A percentile compares a stretch with the other conserved stretches of the same genome.
phyloP scores from a whole-genome alignment of 1,140 invertebrate genomes.

The Orius insidiosus region DNA sequence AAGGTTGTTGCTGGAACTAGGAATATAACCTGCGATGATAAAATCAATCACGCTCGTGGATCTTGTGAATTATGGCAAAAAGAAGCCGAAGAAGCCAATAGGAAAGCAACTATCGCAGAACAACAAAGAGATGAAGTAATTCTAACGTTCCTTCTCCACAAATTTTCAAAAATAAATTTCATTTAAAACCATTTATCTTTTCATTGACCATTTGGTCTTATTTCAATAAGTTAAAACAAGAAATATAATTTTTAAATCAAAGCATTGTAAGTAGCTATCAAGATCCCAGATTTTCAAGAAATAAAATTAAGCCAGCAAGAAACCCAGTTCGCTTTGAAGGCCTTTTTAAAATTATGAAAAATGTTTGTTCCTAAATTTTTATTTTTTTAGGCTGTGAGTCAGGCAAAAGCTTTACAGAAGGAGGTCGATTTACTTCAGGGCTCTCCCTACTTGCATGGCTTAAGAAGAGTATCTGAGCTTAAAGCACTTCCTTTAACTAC shows the following conservation, averaged over 20 bases:
- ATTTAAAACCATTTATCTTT: conserved; percentile 1
- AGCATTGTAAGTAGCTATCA: too few species aligned
- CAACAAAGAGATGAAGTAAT: conserved; percentile 62
- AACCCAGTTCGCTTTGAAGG: background rate
- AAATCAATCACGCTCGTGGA: conserved; percentile 22
- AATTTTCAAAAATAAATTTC: background rate
- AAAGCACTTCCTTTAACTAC: conserved; percentile 51
- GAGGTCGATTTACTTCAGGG: conserved; percentile 45
- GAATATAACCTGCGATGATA: conserved; percentile 61
- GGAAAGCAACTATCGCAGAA: conserved; percentile 60
- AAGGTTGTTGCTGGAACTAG: conserved; percentile 48
- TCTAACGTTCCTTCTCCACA: conserved; percentile 4
- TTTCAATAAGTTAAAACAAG: background rate
- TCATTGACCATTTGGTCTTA: too few species aligned
- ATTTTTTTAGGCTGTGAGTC: conserved; percentile 39
- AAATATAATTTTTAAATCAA: background rate
- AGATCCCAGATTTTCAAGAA: too few species aligned
- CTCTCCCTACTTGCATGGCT: conserved; percentile 39
- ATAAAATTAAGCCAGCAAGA: too few species aligned
- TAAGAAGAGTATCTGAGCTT: conserved; percentile 42
- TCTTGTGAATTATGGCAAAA: conserved; percentile 70
- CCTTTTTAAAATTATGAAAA: conserved; percentile 4
- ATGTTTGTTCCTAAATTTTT: conserved; percentile 3
- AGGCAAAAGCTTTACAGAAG: conserved; percentile 43
- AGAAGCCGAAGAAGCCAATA: conserved; percentile 61